These are phyloP conservation scores for Tupiocoris notatus DNA, from an alignment of 2,888 invertebrate species.

Conservation along the genomic window DNA sequence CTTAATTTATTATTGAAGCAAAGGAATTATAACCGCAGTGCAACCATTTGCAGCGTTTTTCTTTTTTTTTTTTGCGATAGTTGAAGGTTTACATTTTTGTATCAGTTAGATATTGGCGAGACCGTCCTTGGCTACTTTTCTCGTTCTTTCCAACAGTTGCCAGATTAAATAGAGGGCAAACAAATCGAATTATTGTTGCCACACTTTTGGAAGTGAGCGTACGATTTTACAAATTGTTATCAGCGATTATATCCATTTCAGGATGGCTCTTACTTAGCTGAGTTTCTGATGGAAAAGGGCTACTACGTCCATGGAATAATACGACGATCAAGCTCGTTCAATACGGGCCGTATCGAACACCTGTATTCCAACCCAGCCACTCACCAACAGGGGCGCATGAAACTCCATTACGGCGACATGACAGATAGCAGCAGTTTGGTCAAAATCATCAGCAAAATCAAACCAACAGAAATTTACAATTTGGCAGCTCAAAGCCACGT, in stretches of 20 bases:
- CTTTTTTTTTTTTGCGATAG: no score
- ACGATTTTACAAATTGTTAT: slow-evolving; percentile 18
- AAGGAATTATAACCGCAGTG: no score
- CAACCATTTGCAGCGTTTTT: no score
- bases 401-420: slow-evolving; percentile 97
- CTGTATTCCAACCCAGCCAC: slow-evolving; percentile 86
- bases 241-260: no score
- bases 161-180: not conserved
- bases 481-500: slow-evolving; percentile 98
- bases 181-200: not conserved
- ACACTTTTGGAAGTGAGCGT: not conserved
- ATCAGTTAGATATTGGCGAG: no score
- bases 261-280: slow-evolving; percentile 98
- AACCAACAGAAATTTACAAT: slow-evolving; percentile 95
- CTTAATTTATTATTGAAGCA: no score
- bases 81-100: no score
- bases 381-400: slow-evolving; percentile 85
- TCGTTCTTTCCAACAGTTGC: not conserved
- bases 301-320: slow-evolving; percentile 96
- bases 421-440: slow-evolving; percentile 95
- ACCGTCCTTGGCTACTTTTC: no score
- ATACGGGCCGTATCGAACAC: slow-evolving; percentile 94
- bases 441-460: slow-evolving; percentile 74
- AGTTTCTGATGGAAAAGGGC: slow-evolving; percentile 86
- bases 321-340: slow-evolving; percentile 91